These are phyloP conservation scores for Hesperophylax magnus DNA, from an alignment of 1,140 invertebrate genomes.

Conservation along the genomic window DNA sequence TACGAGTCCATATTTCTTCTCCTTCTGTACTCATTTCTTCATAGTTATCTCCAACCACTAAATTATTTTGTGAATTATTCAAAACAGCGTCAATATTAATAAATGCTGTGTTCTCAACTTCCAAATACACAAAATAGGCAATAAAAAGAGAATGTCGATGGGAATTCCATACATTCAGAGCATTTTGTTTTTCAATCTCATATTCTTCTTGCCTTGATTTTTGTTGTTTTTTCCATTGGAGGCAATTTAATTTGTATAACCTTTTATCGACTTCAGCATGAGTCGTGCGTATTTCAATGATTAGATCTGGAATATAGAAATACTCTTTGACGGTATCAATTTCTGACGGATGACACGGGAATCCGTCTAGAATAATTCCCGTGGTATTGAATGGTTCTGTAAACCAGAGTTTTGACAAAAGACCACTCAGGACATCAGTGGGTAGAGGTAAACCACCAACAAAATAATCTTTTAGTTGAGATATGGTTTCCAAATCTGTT, in stretches of 20 bases:
- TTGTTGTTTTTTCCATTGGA: constrained; percentile 64
- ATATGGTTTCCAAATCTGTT: constrained; percentile 11
- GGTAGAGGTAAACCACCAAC: constrained; percentile 63
- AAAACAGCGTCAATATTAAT: constrained; percentile 3
- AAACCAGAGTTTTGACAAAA: constrained; percentile 69
- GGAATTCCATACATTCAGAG: constrained; percentile 56
- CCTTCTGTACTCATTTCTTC: neutral
- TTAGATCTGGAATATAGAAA: constrained; percentile 71
- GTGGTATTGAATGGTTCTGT: constrained; percentile 63
- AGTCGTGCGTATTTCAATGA: constrained; percentile 67
- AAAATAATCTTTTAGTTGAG: constrained; percentile 62
- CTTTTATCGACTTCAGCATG: constrained; percentile 62
- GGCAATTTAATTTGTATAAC: constrained; percentile 60
- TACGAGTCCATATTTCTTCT: neutral
- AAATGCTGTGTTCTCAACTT: constrained; percentile 14
- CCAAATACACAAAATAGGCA: constrained; percentile 33
- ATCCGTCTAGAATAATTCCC: constrained; percentile 73
- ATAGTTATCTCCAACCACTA: neutral
- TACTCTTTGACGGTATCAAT: constrained; percentile 66
- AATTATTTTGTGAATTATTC: neutral
- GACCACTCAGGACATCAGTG: constrained; percentile 61
- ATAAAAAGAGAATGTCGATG: constrained; percentile 57
- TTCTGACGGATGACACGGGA: constrained; percentile 69
- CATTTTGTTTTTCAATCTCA: constrained; percentile 32
- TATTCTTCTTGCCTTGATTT: constrained; percentile 60